Conservation (phyloP, 1,140 invertebrate species). For the Drosophila repletoides region DNA sequence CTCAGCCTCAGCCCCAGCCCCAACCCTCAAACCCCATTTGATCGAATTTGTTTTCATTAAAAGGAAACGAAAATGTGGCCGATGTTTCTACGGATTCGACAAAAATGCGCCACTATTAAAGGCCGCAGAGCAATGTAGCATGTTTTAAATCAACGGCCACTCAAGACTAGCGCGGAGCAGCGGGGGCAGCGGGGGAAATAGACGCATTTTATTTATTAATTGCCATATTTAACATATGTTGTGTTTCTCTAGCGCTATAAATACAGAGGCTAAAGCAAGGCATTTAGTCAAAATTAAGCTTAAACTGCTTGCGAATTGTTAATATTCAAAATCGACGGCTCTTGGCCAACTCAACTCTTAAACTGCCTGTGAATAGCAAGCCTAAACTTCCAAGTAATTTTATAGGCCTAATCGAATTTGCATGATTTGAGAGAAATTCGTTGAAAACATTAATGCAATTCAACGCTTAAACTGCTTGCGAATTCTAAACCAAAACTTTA, state of each 20-base stretch:
- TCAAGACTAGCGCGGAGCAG: constrained; percentile 2
- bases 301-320: too few species aligned
- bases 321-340: too few species aligned
- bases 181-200: constrained; percentile 19
- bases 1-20: background rate
- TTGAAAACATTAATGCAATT: background rate
- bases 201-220: constrained; percentile 74
- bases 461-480: constrained; percentile 2
- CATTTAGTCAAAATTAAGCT: background rate
- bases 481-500: background rate
- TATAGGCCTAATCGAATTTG: too few species aligned
- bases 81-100: constrained; percentile 33
- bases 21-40: constrained; percentile 2
- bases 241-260: background rate
- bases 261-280: constrained; percentile 4
- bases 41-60: constrained; percentile 64
- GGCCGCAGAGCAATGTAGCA: constrained; percentile 37
- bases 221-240: constrained; percentile 60
- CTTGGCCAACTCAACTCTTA: too few species aligned
- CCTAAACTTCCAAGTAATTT: too few species aligned
- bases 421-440: constrained; percentile 1
- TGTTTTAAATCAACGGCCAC: constrained; percentile 49
- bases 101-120: constrained; percentile 44
- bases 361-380: too few species aligned
- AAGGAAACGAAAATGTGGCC: constrained; percentile 63